Conservation (phyloP, 1,140 invertebrate genomes). For the Camponotus vicinus region DNA sequence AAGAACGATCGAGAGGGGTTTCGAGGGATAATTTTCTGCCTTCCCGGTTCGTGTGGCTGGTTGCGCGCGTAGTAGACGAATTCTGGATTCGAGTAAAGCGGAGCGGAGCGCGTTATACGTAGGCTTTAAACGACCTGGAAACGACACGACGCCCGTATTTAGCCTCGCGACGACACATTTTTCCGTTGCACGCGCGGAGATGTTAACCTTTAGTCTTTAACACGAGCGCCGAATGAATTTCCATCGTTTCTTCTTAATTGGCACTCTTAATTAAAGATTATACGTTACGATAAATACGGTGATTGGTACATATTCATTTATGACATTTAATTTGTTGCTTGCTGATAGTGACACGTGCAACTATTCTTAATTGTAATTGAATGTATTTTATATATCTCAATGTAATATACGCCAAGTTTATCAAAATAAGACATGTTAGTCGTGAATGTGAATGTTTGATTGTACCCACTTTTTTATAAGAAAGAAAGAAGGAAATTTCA, state of each 20-base stretch:
- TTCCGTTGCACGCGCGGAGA: conserved; percentile 8
- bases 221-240: conserved; percentile 9
- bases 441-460: background rate
- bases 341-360: background rate
- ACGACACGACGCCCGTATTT: conserved; percentile 23
- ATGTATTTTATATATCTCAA: background rate
- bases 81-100: conserved; percentile 27
- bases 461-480: too few species aligned
- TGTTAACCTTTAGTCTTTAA: background rate
- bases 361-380: background rate
- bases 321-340: background rate
- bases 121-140: conserved; percentile 47
- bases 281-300: background rate
- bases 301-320: background rate
- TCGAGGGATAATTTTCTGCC: conserved; percentile 73
- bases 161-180: background rate
- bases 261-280: background rate
- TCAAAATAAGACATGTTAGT: background rate
- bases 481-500: too few species aligned
- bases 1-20: conserved; percentile 67
- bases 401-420: background rate
- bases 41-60: conserved; percentile 37
- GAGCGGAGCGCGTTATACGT: background rate
- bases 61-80: conserved; percentile 41
- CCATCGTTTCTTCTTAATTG: background rate